Base-by-base conservation (phyloP, 2,797 vertebrate genomes). In the Emys orbicularis region DNA sequence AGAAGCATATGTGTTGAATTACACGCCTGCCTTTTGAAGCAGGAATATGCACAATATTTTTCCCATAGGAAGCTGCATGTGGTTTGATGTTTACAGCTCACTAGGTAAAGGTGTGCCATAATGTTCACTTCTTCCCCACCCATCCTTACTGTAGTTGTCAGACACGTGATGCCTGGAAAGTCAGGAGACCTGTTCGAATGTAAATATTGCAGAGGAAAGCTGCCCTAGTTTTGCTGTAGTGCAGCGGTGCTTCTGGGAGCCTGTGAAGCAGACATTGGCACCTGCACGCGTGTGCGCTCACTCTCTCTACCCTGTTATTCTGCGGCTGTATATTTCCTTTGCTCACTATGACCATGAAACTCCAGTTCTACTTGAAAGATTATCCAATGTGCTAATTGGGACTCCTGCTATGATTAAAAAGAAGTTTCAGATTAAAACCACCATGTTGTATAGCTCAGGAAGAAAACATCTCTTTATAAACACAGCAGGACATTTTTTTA, bases 401-500 rank as follows among this genome's bases (percentile, higher is more conserved):
- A 97, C 97, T 98, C 98, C 98, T 1, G 98, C 98, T 98, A 98
- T 97, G 98, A 98, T 98, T 98, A 98, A 98, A 98, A 98, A 98
- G 98, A 98, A 98, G 98, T 98, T 98, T 98, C 98, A 98, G 98
- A 98, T 98, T 97, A 98, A 93, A 96, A 95, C 97, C 15, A 80
- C 98, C 97, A 97, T 83, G 96, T 98, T 92, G 81, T 93, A 95
- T 90, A 94, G 98, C 98, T 95, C 95, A 82, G 95, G 97, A 98
- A 97, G 98, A 98, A 98, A 98, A 98, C 97, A 98, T 96, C 98
- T 98, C 98, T 98, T 98, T 98, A 97, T 88, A 97, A 97, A 96
- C 97, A 76, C 98, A 98, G 98, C 98, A 94, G 98, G 98, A 96
- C 0, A 1, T 27, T 34, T 16, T 8, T 61, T 13, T 59, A 94